phyloP scores from a whole-genome alignment of 2,113 vertebrate species.

The Spheniscus mendiculus region DNA sequence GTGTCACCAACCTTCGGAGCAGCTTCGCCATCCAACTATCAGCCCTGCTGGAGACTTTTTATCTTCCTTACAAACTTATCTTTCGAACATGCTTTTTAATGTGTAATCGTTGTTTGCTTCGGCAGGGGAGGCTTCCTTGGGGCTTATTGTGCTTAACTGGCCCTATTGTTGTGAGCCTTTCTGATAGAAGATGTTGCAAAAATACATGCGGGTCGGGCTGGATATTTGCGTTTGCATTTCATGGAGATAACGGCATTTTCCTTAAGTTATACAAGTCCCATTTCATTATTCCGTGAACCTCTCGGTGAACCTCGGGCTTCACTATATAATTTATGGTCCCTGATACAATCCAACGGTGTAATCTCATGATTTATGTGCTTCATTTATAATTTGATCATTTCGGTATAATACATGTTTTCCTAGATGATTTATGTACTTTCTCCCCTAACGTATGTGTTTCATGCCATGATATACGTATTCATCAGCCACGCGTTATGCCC shows the following conservation, averaged over 20 bases:
- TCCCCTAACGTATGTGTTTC: constrained; percentile 65
- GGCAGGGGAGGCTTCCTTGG: constrained; percentile 13
- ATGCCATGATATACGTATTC: constrained; percentile 65
- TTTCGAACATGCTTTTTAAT: not conserved
- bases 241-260: constrained; percentile 44
- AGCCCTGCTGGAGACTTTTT: constrained; percentile 33
- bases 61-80: constrained; percentile 39
- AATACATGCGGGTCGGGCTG: constrained; percentile 27
- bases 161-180: constrained; percentile 34
- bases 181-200: constrained; percentile 1
- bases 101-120: constrained; percentile 33
- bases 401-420: constrained; percentile 74
- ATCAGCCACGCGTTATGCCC: constrained; percentile 50
- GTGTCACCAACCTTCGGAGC: constrained; percentile 16
- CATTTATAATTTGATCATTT: constrained; percentile 86
- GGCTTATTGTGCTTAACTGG: constrained; percentile 5
- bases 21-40: constrained; percentile 1
- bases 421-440: constrained; percentile 80
- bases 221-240: constrained; percentile 51
- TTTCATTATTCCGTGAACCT: constrained; percentile 76
- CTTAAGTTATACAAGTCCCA: constrained; percentile 58
- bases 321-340: constrained; percentile 78
- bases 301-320: constrained; percentile 71
- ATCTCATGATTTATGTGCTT: constrained; percentile 82
- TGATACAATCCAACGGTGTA: constrained; percentile 74